A percentile compares a stretch with the other conserved stretches of the same genome.
Evolutionary conservation across 2,888 invertebrate genomes (phyloP).

Genomic region (Myopa testacea): DNA sequence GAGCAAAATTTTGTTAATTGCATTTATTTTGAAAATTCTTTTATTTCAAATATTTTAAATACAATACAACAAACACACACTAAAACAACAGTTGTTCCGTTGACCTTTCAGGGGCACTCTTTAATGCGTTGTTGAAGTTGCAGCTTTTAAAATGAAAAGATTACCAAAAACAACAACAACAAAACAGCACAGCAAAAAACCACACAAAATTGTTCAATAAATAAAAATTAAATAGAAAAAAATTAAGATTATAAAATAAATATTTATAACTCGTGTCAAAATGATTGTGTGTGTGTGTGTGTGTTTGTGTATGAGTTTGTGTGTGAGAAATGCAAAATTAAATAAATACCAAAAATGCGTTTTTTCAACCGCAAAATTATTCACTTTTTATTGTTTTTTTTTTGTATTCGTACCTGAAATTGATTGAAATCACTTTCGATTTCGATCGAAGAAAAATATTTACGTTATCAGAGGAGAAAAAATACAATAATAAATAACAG

Average conservation of each 20-base stretch:
- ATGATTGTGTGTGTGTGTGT: background rate
- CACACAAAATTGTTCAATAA: background rate
- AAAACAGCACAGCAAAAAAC: background rate
- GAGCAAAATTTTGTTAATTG: background rate
- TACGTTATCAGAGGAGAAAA: background rate
- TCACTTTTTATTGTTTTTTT: background rate
- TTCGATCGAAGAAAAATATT: background rate
- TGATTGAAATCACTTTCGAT: background rate
- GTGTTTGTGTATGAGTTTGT: background rate
- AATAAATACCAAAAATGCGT: conserved; percentile 10
- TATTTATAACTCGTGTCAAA: background rate
- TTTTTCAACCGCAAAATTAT: background rate
- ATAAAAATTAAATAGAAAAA: background rate
- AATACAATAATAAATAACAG: background rate
- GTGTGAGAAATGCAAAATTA: background rate
- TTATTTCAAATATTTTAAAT: background rate
- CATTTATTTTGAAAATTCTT: too few species aligned
- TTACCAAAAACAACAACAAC: background rate
- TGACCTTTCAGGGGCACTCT: conserved; percentile 40
- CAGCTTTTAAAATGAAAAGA: background rate
- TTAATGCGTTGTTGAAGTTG: conserved; percentile 1
- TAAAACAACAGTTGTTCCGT: background rate
- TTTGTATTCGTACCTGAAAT: too few species aligned
- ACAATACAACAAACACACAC: background rate
- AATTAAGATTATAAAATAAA: conserved; percentile 5